These are phyloP conservation scores for Tethea ocularis DNA, from an alignment of 2,888 invertebrate species.

Conservation along the genomic window DNA sequence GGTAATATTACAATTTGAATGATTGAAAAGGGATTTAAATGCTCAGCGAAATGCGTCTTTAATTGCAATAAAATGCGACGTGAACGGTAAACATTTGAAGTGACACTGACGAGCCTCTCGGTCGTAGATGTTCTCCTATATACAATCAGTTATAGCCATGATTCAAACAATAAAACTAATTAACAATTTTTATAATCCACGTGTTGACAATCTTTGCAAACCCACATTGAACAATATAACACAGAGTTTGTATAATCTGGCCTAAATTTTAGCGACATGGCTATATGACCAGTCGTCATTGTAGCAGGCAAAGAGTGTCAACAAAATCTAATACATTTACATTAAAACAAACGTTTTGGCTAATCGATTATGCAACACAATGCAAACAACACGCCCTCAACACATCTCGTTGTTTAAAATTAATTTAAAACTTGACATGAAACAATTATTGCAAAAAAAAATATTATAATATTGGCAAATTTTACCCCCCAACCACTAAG, in stretches of 20 bases:
- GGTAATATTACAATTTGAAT: constrained; percentile 14
- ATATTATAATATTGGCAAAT: constrained; percentile 55
- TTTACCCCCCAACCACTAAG: constrained; percentile 65
- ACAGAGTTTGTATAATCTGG: background rate
- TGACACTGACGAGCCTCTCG: constrained; percentile 48
- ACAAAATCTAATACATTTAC: constrained; percentile 35
- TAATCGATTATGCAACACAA: constrained; percentile 49
- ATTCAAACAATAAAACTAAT: constrained; percentile 64
- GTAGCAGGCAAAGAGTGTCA: constrained; percentile 19
- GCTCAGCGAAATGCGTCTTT: constrained; percentile 65
- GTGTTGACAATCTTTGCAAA: constrained; percentile 35
- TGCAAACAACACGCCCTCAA: constrained; percentile 38
- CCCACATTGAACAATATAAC: background rate
- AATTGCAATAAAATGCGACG: constrained; percentile 41
- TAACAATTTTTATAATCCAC: constrained; percentile 55
- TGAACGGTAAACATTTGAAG: constrained; percentile 41
- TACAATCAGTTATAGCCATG: constrained; percentile 36
- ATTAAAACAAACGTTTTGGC: constrained; percentile 53
- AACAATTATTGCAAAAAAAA: constrained; percentile 58
- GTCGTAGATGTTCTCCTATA: constrained; percentile 19
- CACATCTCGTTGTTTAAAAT: constrained; percentile 38
- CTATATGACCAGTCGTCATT: background rate
- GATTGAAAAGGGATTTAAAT: constrained; percentile 49
- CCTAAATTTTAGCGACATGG: no score
- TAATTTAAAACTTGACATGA: constrained; percentile 24